Percentiles rank a stretch among this genome's conserved stretches.
phyloP scores from a whole-genome alignment of 2,888 invertebrate genomes.

The Baronia brevicornis region DNA sequence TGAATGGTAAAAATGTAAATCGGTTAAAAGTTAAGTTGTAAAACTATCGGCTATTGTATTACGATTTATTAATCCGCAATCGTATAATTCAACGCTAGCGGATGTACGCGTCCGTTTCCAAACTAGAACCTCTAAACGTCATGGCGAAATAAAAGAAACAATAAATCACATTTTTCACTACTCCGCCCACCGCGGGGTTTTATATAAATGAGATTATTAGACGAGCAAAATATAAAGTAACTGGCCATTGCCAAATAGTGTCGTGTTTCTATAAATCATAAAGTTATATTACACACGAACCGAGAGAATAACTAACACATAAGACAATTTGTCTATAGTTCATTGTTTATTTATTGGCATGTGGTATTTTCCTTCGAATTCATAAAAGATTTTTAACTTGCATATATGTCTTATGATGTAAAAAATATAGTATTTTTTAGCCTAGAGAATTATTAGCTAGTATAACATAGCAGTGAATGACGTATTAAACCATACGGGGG shows the following conservation, averaged over 20 bases:
- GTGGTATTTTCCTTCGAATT: too few relatives aligned
- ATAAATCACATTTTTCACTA: conserved; percentile 44
- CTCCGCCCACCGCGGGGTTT: conserved; percentile 34
- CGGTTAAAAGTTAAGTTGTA: too few relatives aligned
- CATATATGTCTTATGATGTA: too few relatives aligned
- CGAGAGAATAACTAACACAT: not conserved
- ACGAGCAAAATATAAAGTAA: conserved; percentile 45
- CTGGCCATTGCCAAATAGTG: conserved; percentile 47
- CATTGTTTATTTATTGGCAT: too few relatives aligned
- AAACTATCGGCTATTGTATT: conserved; percentile 9
- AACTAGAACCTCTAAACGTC: conserved; percentile 11
- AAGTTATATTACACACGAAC: conserved; percentile 8
- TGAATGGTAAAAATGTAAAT: too few relatives aligned
- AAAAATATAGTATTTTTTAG: too few relatives aligned
- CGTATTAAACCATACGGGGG: too few relatives aligned
- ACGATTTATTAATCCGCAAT: conserved; percentile 7
- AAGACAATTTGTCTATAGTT: too few relatives aligned
- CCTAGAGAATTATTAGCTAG: too few relatives aligned
- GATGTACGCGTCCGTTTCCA: conserved; percentile 7
- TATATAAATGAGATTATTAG: conserved; percentile 45
- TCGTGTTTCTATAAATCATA: conserved; percentile 49
- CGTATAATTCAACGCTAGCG: conserved; percentile 2
- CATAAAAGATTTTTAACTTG: too few relatives aligned
- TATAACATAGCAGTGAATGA: too few relatives aligned
- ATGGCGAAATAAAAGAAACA: conserved; percentile 28